These are phyloP conservation scores for Oxyscelio sp. DNA, from an alignment of 2,888 invertebrate genomes.

Conservation along the genomic window DNA sequence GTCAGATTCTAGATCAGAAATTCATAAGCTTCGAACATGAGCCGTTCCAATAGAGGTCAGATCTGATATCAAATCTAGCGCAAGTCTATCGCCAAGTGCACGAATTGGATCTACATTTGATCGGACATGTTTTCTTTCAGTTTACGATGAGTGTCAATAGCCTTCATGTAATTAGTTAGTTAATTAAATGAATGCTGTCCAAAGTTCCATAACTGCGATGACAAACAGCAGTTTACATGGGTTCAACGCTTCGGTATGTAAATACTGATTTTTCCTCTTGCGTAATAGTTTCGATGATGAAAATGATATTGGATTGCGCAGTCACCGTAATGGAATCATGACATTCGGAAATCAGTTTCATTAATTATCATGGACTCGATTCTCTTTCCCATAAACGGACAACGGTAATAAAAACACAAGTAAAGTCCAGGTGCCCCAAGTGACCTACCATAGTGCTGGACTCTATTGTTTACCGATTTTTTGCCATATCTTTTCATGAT, in stretches of 20 bases:
- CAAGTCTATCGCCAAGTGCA: no score
- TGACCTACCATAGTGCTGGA: background rate
- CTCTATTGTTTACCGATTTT: background rate
- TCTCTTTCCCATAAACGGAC: background rate
- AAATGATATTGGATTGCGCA: slow-evolving; percentile 21
- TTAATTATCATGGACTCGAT: slow-evolving; percentile 16
- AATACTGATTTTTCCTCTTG: slow-evolving; percentile 19
- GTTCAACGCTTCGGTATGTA: slow-evolving; percentile 42
- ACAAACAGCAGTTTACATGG: slow-evolving; percentile 11
- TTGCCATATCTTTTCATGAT: background rate
- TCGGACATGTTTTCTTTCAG: no score
- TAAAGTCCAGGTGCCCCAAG: background rate
- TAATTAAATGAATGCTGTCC: no score
- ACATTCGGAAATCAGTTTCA: slow-evolving; percentile 30
- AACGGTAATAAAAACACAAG: background rate
- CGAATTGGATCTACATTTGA: no score
- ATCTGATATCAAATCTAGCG: no score
- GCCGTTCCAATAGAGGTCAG: no score
- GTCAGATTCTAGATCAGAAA: no score
- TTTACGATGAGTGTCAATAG: no score
- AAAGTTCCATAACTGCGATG: slow-evolving; percentile 28
- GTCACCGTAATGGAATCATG: slow-evolving; percentile 20
- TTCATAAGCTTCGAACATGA: no score
- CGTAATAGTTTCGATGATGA: slow-evolving; percentile 5
- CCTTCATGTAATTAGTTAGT: no score